A percentile compares a stretch with the other conserved stretches of the same genome.
phyloP scores from a whole-genome alignment of 2,888 invertebrate species.

The Cacoxenus indagator region DNA sequence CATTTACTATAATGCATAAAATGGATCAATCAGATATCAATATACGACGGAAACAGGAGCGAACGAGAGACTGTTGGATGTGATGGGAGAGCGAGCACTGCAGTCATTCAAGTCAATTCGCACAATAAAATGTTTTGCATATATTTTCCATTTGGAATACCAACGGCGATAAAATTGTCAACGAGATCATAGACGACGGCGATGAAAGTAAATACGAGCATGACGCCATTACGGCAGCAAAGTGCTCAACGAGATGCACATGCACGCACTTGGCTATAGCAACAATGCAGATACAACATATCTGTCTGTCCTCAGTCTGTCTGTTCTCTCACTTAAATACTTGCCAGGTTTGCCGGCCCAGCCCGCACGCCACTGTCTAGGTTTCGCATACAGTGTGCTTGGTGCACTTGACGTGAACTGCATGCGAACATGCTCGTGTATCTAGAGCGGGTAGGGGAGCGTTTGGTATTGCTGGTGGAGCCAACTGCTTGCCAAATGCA shows the following conservation, averaged over 20 bases:
- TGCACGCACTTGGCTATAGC: constrained; percentile 1
- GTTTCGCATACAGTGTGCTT: not conserved
- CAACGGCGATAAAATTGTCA: constrained; percentile 61
- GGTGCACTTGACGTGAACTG: not conserved
- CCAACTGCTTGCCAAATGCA: constrained; percentile 61
- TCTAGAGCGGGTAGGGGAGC: not conserved
- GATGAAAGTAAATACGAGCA: constrained; percentile 60
- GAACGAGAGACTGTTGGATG: not conserved
- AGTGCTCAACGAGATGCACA: constrained; percentile 33
- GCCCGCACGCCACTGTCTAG: not conserved
- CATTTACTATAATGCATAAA: too few relatives aligned
- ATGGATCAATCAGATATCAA: too few relatives aligned
- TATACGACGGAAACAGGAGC: not conserved
- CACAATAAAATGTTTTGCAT: constrained; percentile 55
- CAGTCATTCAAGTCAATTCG: constrained; percentile 3
- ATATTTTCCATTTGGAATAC: constrained; percentile 36
- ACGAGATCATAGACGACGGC: constrained; percentile 56
- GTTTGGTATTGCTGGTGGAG: constrained; percentile 21
- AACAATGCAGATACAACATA: not conserved
- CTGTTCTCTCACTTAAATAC: too few relatives aligned
- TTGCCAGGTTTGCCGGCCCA: too few relatives aligned
- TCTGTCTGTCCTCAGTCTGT: not conserved
- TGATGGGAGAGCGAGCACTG: not conserved
- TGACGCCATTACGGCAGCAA: constrained; percentile 59
- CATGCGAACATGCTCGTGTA: not conserved